Evolutionary conservation across 2,797 vertebrate species (phyloP).

Genomic region (Bradypus variegatus): DNA sequence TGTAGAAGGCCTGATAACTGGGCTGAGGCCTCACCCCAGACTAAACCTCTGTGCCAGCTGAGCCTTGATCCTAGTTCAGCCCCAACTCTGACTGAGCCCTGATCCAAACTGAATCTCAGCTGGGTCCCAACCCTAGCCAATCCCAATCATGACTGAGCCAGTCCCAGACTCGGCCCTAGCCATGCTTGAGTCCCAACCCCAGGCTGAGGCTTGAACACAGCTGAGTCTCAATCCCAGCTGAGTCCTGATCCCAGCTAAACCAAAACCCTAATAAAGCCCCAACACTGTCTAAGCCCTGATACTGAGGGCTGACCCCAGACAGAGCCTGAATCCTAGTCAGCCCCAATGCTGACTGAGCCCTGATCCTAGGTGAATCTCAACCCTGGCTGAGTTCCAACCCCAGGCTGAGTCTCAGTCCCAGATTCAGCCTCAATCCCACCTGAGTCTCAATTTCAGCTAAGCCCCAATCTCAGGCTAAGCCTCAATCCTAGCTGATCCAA

Average conservation of each 20-base stretch:
- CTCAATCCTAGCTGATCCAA: background rate
- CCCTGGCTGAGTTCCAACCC: conserved; percentile 74
- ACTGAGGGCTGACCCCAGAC: background rate
- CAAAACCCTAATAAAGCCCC: background rate
- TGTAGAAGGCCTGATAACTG: no score
- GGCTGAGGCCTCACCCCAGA: no score
- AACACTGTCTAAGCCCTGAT: background rate
- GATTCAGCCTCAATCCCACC: no score
- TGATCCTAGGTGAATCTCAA: background rate
- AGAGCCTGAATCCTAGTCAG: conserved; percentile 71
- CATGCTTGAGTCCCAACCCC: background rate
- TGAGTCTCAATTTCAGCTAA: no score
- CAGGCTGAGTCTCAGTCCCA: no score
- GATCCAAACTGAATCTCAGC: conserved; percentile 9
- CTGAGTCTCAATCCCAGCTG: accelerated
- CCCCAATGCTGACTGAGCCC: background rate
- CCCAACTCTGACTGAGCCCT: background rate
- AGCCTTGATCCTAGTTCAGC: background rate
- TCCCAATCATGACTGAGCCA: background rate
- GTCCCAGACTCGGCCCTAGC: no score
- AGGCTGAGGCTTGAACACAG: background rate
- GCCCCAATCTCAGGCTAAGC: background rate
- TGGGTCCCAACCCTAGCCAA: conserved; percentile 63
- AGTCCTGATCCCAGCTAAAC: background rate
- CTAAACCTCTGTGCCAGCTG: background rate